A percentile compares a stretch with the other conserved stretches of the same genome.
phyloP scores from a whole-genome alignment of 2,888 invertebrate genomes.

The Parnassius mnemosyne region DNA sequence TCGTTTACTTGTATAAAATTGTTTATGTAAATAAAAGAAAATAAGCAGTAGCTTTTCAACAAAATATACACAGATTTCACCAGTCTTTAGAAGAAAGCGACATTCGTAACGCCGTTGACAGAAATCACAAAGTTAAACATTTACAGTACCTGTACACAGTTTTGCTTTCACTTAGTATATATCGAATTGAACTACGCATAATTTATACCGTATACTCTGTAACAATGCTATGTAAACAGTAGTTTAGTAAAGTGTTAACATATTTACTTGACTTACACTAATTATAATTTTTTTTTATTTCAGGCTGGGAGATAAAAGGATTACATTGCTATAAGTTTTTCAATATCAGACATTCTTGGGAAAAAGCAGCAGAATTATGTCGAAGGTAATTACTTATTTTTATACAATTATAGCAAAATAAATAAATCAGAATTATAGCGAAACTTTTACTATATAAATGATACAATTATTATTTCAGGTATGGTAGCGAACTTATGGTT shows the following conservation, averaged over 20 bases:
- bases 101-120: slow-evolving; percentile 23
- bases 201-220: no score
- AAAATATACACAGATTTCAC: slow-evolving; percentile 21
- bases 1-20: no score
- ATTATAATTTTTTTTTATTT: slow-evolving; percentile 57
- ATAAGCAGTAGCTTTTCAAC: no score
- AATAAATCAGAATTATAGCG: background rate
- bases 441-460: background rate
- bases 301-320: slow-evolving; percentile 96
- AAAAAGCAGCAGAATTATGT: slow-evolving; percentile 96
- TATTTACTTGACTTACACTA: no score
- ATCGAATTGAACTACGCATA: slow-evolving; percentile 13
- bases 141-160: slow-evolving; percentile 37
- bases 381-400: slow-evolving; percentile 85
- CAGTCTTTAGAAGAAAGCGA: slow-evolving; percentile 28
- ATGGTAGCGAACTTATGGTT: slow-evolving; percentile 96
- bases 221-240: no score
- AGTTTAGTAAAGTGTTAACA: no score
- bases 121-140: slow-evolving; percentile 41
- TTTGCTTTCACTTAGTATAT: slow-evolving; percentile 31
- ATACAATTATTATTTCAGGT: slow-evolving; percentile 79
- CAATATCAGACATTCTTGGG: slow-evolving; percentile 97
- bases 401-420: background rate
- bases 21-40: no score
- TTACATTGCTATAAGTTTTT: slow-evolving; percentile 97